Percentiles rank a stretch among this genome's conserved stretches.
These are phyloP conservation scores for Ptiloglossa arizonensis DNA, from an alignment of 1,140 invertebrate species.

Conservation along the genomic window DNA sequence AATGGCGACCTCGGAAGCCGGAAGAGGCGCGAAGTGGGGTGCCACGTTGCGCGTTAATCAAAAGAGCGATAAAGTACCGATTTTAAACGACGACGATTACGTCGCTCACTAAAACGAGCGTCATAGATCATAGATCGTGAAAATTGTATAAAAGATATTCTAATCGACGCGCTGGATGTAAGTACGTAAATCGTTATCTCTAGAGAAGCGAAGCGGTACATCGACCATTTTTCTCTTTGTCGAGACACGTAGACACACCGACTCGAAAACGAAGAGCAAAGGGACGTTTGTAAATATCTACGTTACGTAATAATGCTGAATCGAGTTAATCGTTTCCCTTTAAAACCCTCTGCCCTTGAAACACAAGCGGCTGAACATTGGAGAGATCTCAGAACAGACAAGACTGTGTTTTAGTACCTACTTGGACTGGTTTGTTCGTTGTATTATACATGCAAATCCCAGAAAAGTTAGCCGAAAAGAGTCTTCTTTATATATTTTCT, in stretches of 20 bases:
- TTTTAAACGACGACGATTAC: slow-evolving; percentile 66
- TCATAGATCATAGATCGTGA: background rate
- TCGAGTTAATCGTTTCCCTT: background rate
- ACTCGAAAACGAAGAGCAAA: background rate
- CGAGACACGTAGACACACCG: background rate
- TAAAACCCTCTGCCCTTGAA: background rate
- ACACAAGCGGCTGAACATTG: background rate
- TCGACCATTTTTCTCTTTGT: slow-evolving; percentile 10
- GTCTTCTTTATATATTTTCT: slow-evolving; percentile 25
- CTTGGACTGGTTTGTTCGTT: background rate
- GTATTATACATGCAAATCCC: background rate
- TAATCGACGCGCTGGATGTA: slow-evolving; percentile 19
- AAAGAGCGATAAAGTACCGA: slow-evolving; percentile 74
- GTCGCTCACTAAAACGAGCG: slow-evolving; percentile 44
- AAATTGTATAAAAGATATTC: slow-evolving; percentile 14
- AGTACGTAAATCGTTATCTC: slow-evolving; percentile 1
- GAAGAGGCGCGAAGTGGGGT: slow-evolving; percentile 84
- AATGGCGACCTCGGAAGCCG: slow-evolving; percentile 85
- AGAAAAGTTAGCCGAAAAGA: background rate
- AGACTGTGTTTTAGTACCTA: slow-evolving; percentile 10
- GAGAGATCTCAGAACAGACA: background rate
- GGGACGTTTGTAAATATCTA: slow-evolving; percentile 5
- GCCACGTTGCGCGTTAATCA: slow-evolving; percentile 80
- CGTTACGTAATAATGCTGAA: background rate
- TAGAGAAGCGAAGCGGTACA: background rate